phyloP scores from a whole-genome alignment of 2,888 invertebrate genomes.

The Eupithecia exiguata region DNA sequence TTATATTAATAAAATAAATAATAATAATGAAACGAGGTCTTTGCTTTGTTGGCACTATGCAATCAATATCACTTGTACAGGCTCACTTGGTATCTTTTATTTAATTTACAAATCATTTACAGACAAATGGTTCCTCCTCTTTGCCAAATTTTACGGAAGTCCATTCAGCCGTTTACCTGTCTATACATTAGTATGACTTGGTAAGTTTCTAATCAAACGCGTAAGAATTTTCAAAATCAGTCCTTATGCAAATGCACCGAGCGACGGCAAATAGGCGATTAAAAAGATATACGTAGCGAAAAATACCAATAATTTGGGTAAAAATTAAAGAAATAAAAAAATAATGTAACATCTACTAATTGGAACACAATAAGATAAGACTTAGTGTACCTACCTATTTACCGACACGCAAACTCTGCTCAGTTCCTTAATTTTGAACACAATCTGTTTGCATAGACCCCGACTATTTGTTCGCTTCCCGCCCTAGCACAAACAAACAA shows the following conservation, averaged over 20 bases:
- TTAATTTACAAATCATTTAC: no score
- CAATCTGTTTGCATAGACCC: neutral
- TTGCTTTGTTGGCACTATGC: neutral
- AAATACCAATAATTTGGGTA: no score
- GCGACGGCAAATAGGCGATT: no score
- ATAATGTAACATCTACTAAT: no score
- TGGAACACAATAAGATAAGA: no score
- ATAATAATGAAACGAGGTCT: neutral
- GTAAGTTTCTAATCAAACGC: no score
- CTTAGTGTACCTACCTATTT: neutral
- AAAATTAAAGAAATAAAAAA: no score
- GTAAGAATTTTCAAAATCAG: no score
- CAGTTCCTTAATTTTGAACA: neutral
- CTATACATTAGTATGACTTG: no score
- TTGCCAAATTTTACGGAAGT: neutral
- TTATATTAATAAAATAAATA: no score
- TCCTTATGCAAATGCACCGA: no score
- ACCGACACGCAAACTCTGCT: neutral
- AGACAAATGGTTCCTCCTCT: neutral
- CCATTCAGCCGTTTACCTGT: neutral
- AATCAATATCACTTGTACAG: neutral
- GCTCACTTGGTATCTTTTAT: neutral
- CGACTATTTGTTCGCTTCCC: neutral
- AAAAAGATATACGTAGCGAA: no score
- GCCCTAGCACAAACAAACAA: slow-evolving; percentile 19